A percentile compares a stretch with the other conserved stretches of the same genome.
Conservation (phyloP, 2,797 vertebrate genomes). For the Acropternis orthonyx region DNA sequence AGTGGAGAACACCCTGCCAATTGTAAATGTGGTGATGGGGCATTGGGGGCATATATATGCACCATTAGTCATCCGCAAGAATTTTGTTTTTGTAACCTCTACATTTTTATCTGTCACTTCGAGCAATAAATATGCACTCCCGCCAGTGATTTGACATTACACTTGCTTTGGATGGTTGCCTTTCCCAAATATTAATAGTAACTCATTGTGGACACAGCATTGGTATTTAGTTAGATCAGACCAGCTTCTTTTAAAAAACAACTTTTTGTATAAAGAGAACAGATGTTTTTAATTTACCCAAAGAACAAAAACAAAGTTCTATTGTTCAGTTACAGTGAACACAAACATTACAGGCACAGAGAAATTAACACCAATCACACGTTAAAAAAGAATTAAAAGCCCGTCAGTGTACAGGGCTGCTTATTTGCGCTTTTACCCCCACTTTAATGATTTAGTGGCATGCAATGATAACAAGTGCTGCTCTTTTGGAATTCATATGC, state of each 20-base stretch:
- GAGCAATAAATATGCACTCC: slow-evolving; percentile 74
- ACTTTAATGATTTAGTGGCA: not conserved
- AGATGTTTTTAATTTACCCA: slow-evolving; percentile 72
- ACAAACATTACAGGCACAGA: slow-evolving; percentile 55
- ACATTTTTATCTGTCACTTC: slow-evolving; percentile 79
- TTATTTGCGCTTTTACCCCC: slow-evolving; percentile 2
- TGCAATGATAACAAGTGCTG: not conserved
- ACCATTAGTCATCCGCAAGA: slow-evolving; percentile 68
- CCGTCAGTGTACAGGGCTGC: not conserved
- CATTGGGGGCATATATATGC: slow-evolving; percentile 58
- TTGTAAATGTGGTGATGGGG: slow-evolving; percentile 44
- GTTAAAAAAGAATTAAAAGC: not conserved
- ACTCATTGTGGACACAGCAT: slow-evolving; percentile 75
- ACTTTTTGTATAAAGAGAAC: slow-evolving; percentile 59
- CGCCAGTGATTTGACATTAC: slow-evolving; percentile 77
- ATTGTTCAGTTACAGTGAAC: slow-evolving; percentile 59
- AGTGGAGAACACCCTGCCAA: slow-evolving; percentile 14
- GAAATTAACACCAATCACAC: slow-evolving; percentile 51
- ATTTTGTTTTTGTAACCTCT: slow-evolving; percentile 78
- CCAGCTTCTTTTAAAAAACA: slow-evolving; percentile 72
- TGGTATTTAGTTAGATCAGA: slow-evolving; percentile 76
- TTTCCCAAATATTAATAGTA: slow-evolving; percentile 80
- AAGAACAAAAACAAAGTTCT: slow-evolving; percentile 65
- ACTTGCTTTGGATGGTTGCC: slow-evolving; percentile 78
- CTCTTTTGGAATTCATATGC: not conserved